Conservation (phyloP, 2,797 vertebrate genomes). For the Nothura maculosa region DNA sequence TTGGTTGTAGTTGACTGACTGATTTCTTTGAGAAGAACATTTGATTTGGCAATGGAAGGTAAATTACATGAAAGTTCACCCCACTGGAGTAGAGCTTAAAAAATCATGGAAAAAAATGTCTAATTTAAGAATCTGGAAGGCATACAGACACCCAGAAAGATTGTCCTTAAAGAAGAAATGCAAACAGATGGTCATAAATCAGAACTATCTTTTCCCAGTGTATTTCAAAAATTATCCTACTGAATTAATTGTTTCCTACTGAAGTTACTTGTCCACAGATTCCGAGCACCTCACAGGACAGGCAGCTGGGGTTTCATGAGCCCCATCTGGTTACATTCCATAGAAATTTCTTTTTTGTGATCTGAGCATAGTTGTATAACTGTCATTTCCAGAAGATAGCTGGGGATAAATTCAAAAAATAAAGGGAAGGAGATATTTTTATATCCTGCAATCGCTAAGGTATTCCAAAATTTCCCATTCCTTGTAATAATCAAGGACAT, state of each 20-base stretch:
- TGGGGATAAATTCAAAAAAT: neutral
- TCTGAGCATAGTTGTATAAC: neutral
- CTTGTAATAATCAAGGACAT: neutral
- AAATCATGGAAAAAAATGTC: neutral
- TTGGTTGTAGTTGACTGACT: neutral
- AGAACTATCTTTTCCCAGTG: neutral
- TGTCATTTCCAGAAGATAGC: neutral
- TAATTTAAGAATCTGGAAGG: neutral
- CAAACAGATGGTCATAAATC: neutral
- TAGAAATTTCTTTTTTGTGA: neutral
- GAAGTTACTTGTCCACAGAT: neutral
- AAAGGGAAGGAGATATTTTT: neutral
- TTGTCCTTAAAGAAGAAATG: neutral
- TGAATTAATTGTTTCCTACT: neutral
- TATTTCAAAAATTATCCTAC: neutral
- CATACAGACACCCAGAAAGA: neutral
- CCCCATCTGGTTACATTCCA: fast-evolving
- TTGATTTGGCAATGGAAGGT: neutral
- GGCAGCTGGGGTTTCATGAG: neutral
- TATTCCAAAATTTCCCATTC: neutral
- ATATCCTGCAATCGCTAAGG: neutral
- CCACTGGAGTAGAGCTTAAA: neutral
- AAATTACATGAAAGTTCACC: neutral
- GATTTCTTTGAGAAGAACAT: neutral
- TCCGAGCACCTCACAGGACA: neutral